Evolutionary conservation across 2,797 vertebrate genomes (phyloP).

Genomic region (Scomberomorus guttatus): DNA sequence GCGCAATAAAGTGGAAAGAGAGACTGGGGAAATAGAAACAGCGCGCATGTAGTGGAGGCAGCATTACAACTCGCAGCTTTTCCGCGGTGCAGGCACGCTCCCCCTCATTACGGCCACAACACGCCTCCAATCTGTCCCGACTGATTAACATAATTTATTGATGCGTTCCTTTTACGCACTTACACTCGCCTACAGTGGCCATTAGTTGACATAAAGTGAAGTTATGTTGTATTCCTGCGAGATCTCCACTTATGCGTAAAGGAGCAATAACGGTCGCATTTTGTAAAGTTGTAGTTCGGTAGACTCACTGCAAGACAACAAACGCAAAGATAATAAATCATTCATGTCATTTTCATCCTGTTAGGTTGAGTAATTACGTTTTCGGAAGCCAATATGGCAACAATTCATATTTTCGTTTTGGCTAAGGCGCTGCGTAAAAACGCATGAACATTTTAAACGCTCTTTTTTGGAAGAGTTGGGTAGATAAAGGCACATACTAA

Average conservation of each 20-base stretch:
- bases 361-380: neutral
- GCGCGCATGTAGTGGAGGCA: constrained; percentile 59
- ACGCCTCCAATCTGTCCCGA: constrained; percentile 76
- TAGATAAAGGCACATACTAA: neutral
- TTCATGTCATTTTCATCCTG: neutral
- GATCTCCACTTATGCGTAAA: constrained; percentile 42
- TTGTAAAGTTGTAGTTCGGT: neutral
- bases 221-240: neutral
- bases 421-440: constrained; percentile 53
- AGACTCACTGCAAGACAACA: neutral
- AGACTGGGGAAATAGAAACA: constrained; percentile 26
- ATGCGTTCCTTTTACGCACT: constrained; percentile 31
- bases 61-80: constrained; percentile 50
- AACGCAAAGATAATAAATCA: neutral
- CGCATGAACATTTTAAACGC: neutral
- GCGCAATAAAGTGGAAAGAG: constrained; percentile 52
- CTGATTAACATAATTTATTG: constrained; percentile 81
- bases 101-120: constrained; percentile 72
- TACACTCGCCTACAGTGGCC: neutral
- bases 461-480: neutral
- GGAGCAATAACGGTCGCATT: constrained; percentile 5
- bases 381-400: too few relatives aligned
- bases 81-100: constrained; percentile 55
- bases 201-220: neutral
- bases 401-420: neutral